Evolutionary conservation across 2,888 invertebrate species (phyloP).

Genomic region (Platycnemis pennipes): DNA sequence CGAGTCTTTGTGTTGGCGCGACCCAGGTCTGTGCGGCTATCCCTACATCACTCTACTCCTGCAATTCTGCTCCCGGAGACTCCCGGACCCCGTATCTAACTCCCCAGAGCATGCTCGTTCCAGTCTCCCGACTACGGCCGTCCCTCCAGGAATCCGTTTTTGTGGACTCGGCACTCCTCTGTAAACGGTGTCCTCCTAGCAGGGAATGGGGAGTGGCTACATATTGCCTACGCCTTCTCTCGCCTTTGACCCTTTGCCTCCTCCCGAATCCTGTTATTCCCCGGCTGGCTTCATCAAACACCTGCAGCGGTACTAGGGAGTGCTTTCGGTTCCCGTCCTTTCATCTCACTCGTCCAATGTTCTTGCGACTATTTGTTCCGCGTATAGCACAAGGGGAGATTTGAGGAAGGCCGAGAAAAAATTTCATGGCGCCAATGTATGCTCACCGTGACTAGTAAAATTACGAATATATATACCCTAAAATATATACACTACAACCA

Average conservation of each 20-base stretch:
- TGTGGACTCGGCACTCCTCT: background rate
- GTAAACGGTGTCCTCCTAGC: background rate
- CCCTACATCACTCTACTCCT: background rate
- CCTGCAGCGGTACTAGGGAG: background rate
- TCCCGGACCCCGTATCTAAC: background rate
- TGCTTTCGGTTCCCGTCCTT: background rate
- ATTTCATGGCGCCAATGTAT: no score
- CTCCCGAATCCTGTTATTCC: background rate
- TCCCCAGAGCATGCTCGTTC: background rate
- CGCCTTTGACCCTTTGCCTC: constrained; percentile 15
- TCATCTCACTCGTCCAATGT: background rate
- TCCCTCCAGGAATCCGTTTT: constrained; percentile 12
- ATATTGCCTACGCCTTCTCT: background rate
- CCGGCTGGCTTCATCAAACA: background rate
- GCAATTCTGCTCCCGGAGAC: background rate
- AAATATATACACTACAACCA: no score
- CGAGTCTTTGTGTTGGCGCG: background rate
- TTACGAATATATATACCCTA: no score
- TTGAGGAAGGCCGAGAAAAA: no score
- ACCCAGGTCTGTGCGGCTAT: background rate
- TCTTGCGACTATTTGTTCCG: background rate
- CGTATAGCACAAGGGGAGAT: no score
- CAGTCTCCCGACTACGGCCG: background rate
- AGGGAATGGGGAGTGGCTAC: background rate
- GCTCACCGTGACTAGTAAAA: no score